Percentiles rank a stretch among this genome's conserved stretches.
phyloP scores from a whole-genome alignment of 1,140 invertebrate species.

The Orius insidiosus region DNA sequence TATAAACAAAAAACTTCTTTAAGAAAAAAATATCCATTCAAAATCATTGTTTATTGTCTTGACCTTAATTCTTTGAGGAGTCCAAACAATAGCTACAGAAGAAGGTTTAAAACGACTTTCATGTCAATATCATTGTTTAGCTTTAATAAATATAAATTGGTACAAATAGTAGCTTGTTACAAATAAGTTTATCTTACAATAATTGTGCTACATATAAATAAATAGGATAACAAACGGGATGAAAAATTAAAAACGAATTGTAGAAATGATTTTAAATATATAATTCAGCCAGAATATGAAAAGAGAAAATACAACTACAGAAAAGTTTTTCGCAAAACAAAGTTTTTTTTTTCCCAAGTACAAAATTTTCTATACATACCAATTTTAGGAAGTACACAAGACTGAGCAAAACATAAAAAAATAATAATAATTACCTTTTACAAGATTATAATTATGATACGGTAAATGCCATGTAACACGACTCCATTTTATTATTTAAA shows the following conservation, averaged over 20 bases:
- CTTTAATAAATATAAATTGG: too few relatives aligned
- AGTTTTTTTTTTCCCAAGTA: slow-evolving; percentile 9
- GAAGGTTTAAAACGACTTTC: too few relatives aligned
- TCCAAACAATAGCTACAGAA: too few relatives aligned
- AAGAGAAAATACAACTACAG: slow-evolving; percentile 15
- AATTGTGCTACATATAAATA: background rate
- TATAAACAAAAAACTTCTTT: too few relatives aligned
- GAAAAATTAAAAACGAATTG: slow-evolving; percentile 8
- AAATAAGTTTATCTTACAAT: too few relatives aligned
- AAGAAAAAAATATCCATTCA: too few relatives aligned
- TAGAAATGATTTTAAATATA: slow-evolving; percentile 8
- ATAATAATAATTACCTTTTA: slow-evolving; percentile 10
- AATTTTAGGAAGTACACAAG: slow-evolving; percentile 11
- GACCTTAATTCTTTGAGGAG: too few relatives aligned
- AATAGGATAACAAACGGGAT: background rate
- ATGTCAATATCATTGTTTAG: too few relatives aligned
- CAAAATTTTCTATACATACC: slow-evolving; percentile 8
- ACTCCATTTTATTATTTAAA: slow-evolving; percentile 10
- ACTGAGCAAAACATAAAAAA: slow-evolving; percentile 15
- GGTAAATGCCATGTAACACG: slow-evolving; percentile 16
- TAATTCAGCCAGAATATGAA: slow-evolving; percentile 13
- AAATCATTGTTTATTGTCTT: too few relatives aligned
- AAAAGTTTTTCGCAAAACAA: slow-evolving; percentile 5
- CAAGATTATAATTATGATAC: slow-evolving; percentile 10
- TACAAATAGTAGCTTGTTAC: too few relatives aligned